phyloP scores from a whole-genome alignment of 1,140 invertebrate species.

The Bathynomus jamesi region DNA sequence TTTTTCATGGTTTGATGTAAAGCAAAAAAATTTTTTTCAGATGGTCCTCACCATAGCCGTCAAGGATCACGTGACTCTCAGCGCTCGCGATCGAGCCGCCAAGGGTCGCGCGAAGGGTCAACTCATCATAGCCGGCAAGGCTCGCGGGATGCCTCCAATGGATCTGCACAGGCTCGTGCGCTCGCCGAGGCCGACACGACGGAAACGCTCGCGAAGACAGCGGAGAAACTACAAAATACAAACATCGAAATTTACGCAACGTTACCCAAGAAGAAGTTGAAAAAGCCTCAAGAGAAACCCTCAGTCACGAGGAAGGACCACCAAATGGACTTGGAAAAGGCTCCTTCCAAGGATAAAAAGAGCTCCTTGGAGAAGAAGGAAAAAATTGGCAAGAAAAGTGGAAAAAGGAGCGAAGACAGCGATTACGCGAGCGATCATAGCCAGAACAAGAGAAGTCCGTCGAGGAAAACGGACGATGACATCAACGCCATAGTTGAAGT shows the following conservation, averaged over 20 bases:
- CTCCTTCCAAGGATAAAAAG: slow-evolving; percentile 60
- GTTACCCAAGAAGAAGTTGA: slow-evolving; percentile 73
- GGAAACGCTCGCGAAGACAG: slow-evolving; percentile 47
- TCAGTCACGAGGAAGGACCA: slow-evolving; percentile 3
- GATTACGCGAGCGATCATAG: slow-evolving; percentile 31
- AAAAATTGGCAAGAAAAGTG: slow-evolving; percentile 21
- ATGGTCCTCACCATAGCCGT: slow-evolving; percentile 61
- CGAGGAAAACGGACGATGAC: slow-evolving; percentile 50
- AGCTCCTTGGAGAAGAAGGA: slow-evolving; percentile 38
- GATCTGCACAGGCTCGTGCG: slow-evolving; percentile 41
- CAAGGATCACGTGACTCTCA: slow-evolving; percentile 61
- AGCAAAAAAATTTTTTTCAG: no score
- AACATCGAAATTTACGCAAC: slow-evolving; percentile 86
- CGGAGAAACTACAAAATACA: slow-evolving; percentile 44
- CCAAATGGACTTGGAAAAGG: slow-evolving; percentile 36
- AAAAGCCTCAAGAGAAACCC: slow-evolving; percentile 27
- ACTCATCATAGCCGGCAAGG: slow-evolving; percentile 48
- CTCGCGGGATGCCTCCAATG: slow-evolving; percentile 53
- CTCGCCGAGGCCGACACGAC: slow-evolving; percentile 35
- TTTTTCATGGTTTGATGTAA: no score
- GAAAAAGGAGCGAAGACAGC: slow-evolving; percentile 23
- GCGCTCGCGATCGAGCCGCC: slow-evolving; percentile 50
- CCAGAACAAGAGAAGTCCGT: slow-evolving; percentile 25
- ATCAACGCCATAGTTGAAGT: slow-evolving; percentile 31
- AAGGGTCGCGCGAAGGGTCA: slow-evolving; percentile 44